Evolutionary conservation across 2,797 vertebrate genomes (phyloP).

Genomic region (Lepidocolaptes lacrymiger): DNA sequence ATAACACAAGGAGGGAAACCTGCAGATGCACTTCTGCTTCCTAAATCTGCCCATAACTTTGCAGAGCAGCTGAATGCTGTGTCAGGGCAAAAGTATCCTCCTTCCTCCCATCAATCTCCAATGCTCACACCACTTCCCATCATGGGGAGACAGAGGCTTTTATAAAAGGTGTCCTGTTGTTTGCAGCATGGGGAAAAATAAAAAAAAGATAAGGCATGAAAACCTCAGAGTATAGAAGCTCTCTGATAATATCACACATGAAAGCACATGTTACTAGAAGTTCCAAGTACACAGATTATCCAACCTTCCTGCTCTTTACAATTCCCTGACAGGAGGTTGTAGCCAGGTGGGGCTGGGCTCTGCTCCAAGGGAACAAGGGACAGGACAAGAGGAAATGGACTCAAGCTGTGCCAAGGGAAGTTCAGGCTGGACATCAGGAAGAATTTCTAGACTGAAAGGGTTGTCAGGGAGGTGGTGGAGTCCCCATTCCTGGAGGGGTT

Average conservation of each 20-base stretch:
- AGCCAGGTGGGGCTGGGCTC: neutral
- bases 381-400: neutral
- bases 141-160: neutral
- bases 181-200: neutral
- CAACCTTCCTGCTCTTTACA: neutral
- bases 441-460: neutral
- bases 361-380: neutral
- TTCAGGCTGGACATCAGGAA: neutral
- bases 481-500: neutral
- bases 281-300: neutral
- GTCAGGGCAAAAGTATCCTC: neutral
- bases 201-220: neutral
- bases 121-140: neutral
- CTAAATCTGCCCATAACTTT: neutral
- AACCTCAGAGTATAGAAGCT: neutral
- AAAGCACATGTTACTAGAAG: neutral
- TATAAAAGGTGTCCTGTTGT: neutral
- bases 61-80: fast-evolving
- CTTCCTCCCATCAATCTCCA: neutral
- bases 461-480: neutral
- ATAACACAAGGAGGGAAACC: neutral
- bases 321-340: neutral
- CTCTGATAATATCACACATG: neutral
- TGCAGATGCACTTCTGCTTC: neutral
- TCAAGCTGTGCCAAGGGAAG: neutral